These are phyloP conservation scores for Drosophila paucipuncta DNA, from an alignment of 2,888 invertebrate species.

Conservation along the genomic window DNA sequence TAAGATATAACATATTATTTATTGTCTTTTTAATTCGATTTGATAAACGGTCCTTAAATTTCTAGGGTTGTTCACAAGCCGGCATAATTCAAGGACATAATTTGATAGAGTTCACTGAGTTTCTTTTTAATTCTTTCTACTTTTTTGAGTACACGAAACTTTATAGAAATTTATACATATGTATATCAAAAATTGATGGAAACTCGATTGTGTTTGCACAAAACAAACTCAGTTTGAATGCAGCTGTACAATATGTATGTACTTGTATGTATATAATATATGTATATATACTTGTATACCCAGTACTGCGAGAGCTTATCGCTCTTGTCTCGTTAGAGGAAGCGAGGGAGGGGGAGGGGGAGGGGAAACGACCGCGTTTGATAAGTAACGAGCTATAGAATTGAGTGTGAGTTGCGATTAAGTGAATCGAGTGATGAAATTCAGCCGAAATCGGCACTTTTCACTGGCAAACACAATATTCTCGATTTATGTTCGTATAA, in stretches of 20 bases:
- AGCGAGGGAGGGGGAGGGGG: neutral
- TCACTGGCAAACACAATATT: conserved; percentile 13
- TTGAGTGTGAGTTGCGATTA: conserved; percentile 15
- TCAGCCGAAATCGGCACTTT: neutral
- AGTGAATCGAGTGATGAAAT: conserved; percentile 5
- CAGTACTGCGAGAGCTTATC: conserved; percentile 18
- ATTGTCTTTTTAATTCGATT: neutral
- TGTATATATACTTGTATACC: neutral
- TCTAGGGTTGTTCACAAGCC: neutral
- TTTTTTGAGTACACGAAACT: neutral
- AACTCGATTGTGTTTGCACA: neutral
- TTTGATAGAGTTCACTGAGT: neutral
- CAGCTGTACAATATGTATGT: neutral
- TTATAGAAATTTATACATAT: too few relatives aligned
- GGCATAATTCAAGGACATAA: too few relatives aligned
- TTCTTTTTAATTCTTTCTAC: neutral
- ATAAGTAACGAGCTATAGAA: conserved; percentile 34
- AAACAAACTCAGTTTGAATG: neutral
- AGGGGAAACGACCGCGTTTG: conserved; percentile 16
- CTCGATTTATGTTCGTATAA: conserved; percentile 12
- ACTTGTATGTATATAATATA: neutral
- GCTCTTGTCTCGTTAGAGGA: neutral
- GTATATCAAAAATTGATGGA: neutral
- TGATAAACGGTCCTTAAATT: neutral
- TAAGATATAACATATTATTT: neutral